phyloP scores from a whole-genome alignment of 2,113 vertebrate species.

The Microcebus griseorufus region DNA sequence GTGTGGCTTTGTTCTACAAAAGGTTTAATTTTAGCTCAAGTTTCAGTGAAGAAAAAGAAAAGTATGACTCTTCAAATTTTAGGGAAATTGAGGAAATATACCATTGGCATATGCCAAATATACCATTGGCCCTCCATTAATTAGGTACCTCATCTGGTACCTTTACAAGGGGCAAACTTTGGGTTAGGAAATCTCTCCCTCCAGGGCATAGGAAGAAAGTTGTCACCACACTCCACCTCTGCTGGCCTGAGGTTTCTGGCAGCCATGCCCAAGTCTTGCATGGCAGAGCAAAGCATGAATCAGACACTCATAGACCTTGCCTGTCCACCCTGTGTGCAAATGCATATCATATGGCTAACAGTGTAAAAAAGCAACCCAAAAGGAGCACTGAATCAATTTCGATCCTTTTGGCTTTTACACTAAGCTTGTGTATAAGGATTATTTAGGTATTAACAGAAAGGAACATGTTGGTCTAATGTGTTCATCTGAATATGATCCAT shows the following conservation, averaged over 20 bases:
- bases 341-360: neutral
- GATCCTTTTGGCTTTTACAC: constrained; percentile 25
- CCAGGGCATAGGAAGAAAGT: neutral
- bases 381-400: neutral
- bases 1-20: constrained; percentile 35
- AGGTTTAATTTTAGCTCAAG: constrained; percentile 57
- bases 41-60: constrained; percentile 54
- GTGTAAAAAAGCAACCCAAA: neutral
- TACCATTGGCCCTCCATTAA: neutral
- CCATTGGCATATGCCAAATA: neutral
- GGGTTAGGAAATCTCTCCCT: rapidly evolving
- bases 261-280: neutral
- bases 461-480: neutral
- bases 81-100: neutral
- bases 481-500: neutral
- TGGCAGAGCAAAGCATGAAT: neutral
- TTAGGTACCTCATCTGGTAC: neutral
- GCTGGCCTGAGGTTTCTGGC: neutral
- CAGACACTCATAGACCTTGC: neutral
- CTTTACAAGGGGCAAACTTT: neutral
- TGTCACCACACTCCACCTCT: rapidly evolving
- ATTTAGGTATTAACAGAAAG: neutral
- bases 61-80: constrained; percentile 41
- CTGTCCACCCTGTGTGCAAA: neutral
- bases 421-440: neutral